A percentile compares a stretch with the other conserved stretches of the same genome.
These are phyloP conservation scores for Euura lappo DNA, from an alignment of 1,140 invertebrate species.

Conservation along the genomic window DNA sequence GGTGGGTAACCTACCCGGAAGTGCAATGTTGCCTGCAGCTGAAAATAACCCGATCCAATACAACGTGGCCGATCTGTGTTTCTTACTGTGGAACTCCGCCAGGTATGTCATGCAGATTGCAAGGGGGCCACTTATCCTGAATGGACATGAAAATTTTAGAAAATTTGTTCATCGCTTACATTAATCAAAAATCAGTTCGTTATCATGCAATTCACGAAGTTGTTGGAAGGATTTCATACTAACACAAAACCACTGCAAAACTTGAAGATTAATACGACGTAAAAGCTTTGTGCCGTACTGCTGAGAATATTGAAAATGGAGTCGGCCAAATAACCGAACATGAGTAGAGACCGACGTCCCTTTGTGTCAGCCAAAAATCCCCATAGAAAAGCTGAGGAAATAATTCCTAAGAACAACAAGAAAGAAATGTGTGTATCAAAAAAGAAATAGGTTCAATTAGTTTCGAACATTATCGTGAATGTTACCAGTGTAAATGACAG, in stretches of 20 bases:
- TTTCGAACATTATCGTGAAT: conserved; percentile 13
- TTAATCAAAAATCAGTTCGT: too few species aligned
- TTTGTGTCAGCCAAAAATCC: conserved; percentile 76
- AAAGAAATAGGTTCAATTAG: too few species aligned
- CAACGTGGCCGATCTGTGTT: conserved; percentile 62
- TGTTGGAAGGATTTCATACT: conserved; percentile 42
- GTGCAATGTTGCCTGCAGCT: conserved; percentile 45
- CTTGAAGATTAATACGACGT: conserved; percentile 70
- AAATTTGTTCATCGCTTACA: background rate
- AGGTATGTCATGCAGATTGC: conserved; percentile 70
- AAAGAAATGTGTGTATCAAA: conserved; percentile 60
- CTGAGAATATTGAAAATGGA: conserved; percentile 68
- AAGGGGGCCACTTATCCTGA: conserved; percentile 71
- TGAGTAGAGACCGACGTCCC: conserved; percentile 70
- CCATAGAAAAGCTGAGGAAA: conserved; percentile 77
- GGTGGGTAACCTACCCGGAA: conserved; percentile 42
- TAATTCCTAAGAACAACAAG: conserved; percentile 72
- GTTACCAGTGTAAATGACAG: conserved; percentile 58
- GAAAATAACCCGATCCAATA: conserved; percentile 68
- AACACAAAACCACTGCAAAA: conserved; percentile 77
- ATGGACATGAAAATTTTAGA: conserved; percentile 11
- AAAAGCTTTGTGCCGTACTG: conserved; percentile 70
- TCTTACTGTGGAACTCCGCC: conserved; percentile 68
- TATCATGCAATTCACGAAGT: background rate
- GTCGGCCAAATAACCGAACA: conserved; percentile 71